phyloP scores from a whole-genome alignment of 2,797 vertebrate genomes.

The Spinibarbus caldwelli region DNA sequence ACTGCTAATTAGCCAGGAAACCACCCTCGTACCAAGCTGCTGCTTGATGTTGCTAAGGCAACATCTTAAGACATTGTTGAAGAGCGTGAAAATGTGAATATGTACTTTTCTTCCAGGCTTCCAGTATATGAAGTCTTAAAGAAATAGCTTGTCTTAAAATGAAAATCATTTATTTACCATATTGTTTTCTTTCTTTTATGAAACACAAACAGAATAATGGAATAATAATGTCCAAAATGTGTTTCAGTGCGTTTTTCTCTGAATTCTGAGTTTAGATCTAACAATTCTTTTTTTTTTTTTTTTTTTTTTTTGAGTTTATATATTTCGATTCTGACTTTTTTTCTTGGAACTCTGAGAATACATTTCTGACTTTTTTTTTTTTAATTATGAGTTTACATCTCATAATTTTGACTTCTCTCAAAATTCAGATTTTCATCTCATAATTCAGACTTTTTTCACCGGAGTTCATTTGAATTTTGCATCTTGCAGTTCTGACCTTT shows the following conservation, averaged over 20 bases:
- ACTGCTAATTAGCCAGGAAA: constrained; percentile 72
- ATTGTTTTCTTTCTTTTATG: background rate
- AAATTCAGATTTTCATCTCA: no score
- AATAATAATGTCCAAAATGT: background rate
- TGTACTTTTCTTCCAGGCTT: constrained; percentile 34
- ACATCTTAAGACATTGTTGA: constrained; percentile 42
- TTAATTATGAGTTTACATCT: no score
- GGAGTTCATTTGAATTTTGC: no score
- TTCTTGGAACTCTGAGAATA: no score
- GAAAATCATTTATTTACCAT: background rate
- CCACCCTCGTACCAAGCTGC: constrained; percentile 51
- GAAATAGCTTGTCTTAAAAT: background rate
- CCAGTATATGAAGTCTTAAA: background rate
- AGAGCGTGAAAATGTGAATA: constrained; percentile 23
- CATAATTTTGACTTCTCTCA: no score
- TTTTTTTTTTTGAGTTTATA: no score
- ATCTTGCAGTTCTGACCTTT: no score
- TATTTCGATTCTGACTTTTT: no score
- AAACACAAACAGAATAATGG: background rate
- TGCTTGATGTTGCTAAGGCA: constrained; percentile 55
- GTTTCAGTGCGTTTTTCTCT: background rate
- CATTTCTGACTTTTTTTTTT: no score
- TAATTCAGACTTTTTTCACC: no score
- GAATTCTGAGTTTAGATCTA: no score
- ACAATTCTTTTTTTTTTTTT: no score